Evolutionary conservation across 2,888 invertebrate genomes (phyloP), one percentile per base, ranked within the genome.

Genomic region (Melanargia galathea): DNA sequence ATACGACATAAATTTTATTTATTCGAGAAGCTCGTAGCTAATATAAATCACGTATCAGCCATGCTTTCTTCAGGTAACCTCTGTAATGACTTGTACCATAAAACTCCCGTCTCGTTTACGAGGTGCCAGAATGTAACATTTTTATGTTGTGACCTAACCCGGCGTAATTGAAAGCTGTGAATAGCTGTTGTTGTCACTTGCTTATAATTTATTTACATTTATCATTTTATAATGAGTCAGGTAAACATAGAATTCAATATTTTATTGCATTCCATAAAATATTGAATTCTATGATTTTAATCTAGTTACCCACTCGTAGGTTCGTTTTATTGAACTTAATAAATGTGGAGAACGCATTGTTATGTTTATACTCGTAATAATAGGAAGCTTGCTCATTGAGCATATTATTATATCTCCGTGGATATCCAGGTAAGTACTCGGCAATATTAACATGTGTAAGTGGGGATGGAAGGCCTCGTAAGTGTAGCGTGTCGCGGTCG

Each of bases 61-160:
- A 18, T 33, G 35, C 46, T 40, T 48, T 52, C 46, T 63, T 22
- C 54, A 65, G 64, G 64, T 65, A 62, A 48, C 49, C 24, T 40
- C 54, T 62, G 51, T 65, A 65, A 65, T 65, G 52, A 63, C 60
- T 51, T 51, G 52, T 63, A 40, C 35, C 40, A 64, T 64, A 66
- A 64, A 66, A 59, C 63, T 43, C 51, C 59, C 59, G 62, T 63
- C 59, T 52, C 51, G 35, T 62, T 66, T 64, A 66, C 64, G 64
- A 69, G 54, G 67, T 63, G 66, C 49, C 54, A 49, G 57, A 49
- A 33, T 60, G 62, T 62, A 60, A 64, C 64, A 35, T 45, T 63
- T 64, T 66, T 68, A 68, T 64, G 62, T 60, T 33, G 30, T 7
- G 30, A 57, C 30, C 51, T 20, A 35, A 60, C 46, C 20, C 56